Evolutionary conservation across 2,113 vertebrate genomes (phyloP), one percentile per base, ranked within the genome.

Genomic region (Cryptomyrus ogoouensis): DNA sequence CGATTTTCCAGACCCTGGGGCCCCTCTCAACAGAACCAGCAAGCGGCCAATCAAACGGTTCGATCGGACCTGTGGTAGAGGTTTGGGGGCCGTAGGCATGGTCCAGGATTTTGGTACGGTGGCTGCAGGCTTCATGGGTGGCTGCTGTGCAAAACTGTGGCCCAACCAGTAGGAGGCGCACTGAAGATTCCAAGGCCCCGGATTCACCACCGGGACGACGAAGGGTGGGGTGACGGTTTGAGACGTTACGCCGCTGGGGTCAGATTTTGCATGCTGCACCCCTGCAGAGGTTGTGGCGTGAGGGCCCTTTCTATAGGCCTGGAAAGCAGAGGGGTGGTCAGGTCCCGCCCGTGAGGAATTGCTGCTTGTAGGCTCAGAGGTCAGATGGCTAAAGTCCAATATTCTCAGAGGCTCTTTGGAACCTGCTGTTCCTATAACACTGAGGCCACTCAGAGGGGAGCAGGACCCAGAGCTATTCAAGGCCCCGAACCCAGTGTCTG

Each of bases 1-100:
- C 19, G 97, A 97, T 96, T 99, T 99, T 91, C 98, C 98, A 91
- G 98, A 98, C 94, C 98, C 98, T 0, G 98, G 98, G 92, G 98
- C 96, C 3, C 98, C 98, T 94, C 98, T 97, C 89, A 99, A 96
- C 92, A 99, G 94, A 92, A 99, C 95, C 62, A 99, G 96, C 42
- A 98, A 95, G 91, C 95, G 96, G 90, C 97, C 97, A 90, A 96
- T 89, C 21, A 97, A 94, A 52, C 89, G 93, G 80, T 96, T 95
- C 91, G 95, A 96, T 94, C 92, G 97, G 58, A 94, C 90, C 9
- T 91, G 93, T 31, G 89, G 92, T 92, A 92, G 92, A 90, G 90
- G 91, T 35, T n/a, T n/a, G 91, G 94, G 90, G 93, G 91, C 88
- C 89, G 90, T 74, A 88, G 94, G 92, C 91, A 91, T 90, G 85